Base-by-base conservation (phyloP, 1,140 invertebrate genomes). In the Sinella curviseta region DNA sequence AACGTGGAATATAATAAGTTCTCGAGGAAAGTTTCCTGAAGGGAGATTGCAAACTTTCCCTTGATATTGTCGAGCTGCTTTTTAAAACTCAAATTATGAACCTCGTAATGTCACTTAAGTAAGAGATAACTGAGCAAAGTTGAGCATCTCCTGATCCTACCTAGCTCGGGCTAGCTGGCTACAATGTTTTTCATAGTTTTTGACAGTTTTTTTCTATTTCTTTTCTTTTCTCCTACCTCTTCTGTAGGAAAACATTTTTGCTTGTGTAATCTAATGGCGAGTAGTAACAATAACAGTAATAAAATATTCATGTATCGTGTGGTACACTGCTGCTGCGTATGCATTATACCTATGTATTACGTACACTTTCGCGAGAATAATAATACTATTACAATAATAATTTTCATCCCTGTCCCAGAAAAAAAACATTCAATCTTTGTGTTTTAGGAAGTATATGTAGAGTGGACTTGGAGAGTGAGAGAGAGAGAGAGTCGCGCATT, bases 91-190 rank as follows among this genome's bases (percentile, higher is more conserved):
- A 70, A 70, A 70, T 70, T 70, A 70, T 33, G 65, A 70, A 70
- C 65, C 65, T 31, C 65, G 65, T 70, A 70, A 70, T 70, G 65
- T 70, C 65, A 70, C 65, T 70, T 70, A 70, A 70, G 65, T 70
- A 70, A 70, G 65, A 70, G 65, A 70, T 70, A 70, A 70, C 65
- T 33, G 31, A 33, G 65, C 26, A 70, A 70, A 70, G 65, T 70
- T 70, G 3, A 70, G 8, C 26, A 33, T 70, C 26, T 70, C 24
- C 31, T 70, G 65, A 70, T 70, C 65, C 65, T 70, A 70, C 65
- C 65, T 70, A 17, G 26, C 57, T 65, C 57, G 26, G n/a, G n/a
- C n/a, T n/a, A n/a, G 24, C 26, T 26, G 24, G 16, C 65, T 14
- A 3, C 3, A 70, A 70, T 33, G 65, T 70, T 70, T 70, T 33